A percentile compares a stretch with the other conserved stretches of the same genome.
Evolutionary conservation across 2,113 vertebrate species (phyloP).

Genomic region (Dissostichus mawsoni): DNA sequence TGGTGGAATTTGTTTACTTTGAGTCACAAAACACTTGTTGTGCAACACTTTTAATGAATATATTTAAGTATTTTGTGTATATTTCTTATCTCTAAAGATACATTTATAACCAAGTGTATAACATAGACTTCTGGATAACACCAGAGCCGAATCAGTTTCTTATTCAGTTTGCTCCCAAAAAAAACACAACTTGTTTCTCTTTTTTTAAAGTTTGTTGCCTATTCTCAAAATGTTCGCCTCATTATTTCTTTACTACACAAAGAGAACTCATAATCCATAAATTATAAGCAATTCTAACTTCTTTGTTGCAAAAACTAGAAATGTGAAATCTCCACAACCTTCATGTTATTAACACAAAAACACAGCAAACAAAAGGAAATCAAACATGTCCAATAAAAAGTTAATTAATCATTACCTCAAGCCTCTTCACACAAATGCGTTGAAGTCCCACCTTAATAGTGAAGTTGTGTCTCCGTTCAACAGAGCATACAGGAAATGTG

Average conservation of each 20-base stretch:
- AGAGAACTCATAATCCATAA: not conserved
- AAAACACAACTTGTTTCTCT: too few species aligned
- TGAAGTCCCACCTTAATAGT: not conserved
- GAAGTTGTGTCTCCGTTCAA: not conserved
- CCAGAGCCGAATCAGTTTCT: not conserved
- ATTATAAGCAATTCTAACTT: too few species aligned
- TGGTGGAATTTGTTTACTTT: not conserved
- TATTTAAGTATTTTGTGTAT: not conserved
- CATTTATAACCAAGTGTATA: not conserved
- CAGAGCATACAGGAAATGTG: not conserved
- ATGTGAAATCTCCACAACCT: not conserved
- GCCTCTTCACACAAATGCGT: not conserved
- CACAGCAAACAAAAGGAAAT: not conserved
- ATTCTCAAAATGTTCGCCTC: too few species aligned
- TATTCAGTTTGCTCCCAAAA: not conserved
- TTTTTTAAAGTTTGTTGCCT: not conserved
- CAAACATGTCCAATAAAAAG: not conserved
- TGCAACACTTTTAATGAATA: not conserved
- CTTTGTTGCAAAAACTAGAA: too few species aligned
- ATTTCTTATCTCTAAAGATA: not conserved
- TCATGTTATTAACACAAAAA: not conserved
- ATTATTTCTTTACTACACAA: too few species aligned
- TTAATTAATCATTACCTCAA: constrained; percentile 13
- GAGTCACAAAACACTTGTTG: not conserved
- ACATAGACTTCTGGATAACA: not conserved